A percentile compares a stretch with the other conserved stretches of the same genome.
phyloP scores from a whole-genome alignment of 2,888 invertebrate species.

The Drosophila infuscata region DNA sequence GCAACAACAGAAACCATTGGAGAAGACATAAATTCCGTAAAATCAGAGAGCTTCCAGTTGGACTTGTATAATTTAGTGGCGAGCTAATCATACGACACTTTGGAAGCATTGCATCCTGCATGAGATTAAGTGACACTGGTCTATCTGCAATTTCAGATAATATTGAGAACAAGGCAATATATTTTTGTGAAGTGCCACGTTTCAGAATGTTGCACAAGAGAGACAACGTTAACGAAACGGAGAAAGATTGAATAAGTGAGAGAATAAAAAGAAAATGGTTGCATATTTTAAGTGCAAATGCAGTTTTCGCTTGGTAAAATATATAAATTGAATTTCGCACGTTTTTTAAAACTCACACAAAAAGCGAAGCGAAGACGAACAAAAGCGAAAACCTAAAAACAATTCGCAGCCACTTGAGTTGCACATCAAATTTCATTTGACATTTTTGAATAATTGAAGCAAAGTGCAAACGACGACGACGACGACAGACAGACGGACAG shows the following conservation, averaged over 20 bases:
- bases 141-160: not conserved
- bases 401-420: constrained; percentile 74
- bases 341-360: not conserved
- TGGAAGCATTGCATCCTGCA: not conserved
- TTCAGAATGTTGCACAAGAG: not conserved
- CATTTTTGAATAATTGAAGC: constrained; percentile 80
- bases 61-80: constrained; percentile 11
- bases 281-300: not conserved
- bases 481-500: not conserved
- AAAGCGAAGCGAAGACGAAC: not conserved
- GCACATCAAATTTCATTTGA: constrained; percentile 83
- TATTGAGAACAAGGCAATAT: not conserved
- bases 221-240: not conserved
- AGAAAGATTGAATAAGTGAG: not conserved
- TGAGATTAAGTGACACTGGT: not conserved
- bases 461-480: constrained; percentile 47
- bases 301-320: constrained; percentile 11
- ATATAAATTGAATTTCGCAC: constrained; percentile 18
- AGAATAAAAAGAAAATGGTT: not conserved
- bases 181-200: not conserved
- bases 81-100: constrained; percentile 13
- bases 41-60: constrained; percentile 36
- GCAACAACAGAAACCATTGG: constrained; percentile 14
- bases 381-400: constrained; percentile 30
- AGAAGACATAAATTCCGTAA: constrained; percentile 55